phyloP scores from a whole-genome alignment of 2,797 vertebrate species.

The Coregonus sp. region DNA sequence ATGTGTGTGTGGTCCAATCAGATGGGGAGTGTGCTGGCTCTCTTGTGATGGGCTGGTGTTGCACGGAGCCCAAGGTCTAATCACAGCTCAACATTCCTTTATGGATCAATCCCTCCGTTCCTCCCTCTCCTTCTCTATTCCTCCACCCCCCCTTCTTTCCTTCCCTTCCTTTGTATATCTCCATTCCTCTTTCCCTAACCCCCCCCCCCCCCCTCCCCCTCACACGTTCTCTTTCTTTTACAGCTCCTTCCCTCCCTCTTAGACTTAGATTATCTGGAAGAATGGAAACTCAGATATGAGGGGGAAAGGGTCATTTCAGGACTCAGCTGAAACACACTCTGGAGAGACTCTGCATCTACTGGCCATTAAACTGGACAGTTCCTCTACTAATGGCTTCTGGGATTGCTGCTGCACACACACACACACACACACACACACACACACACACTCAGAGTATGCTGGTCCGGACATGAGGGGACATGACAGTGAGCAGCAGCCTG shows the following conservation, averaged over 20 bases:
- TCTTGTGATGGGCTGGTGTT: slow-evolving; percentile 8
- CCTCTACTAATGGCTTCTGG: too few species aligned
- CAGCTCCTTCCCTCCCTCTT: too few species aligned
- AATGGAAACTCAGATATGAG: background rate
- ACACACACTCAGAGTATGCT: background rate
- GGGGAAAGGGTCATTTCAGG: background rate
- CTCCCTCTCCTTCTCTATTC: too few species aligned
- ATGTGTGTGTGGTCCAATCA: too few species aligned
- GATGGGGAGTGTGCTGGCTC: too few species aligned
- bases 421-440: too few species aligned
- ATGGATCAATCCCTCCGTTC: slow-evolving; percentile 11
- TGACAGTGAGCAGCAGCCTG: too few species aligned
- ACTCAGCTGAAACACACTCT: background rate
- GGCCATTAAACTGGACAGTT: too few species aligned
- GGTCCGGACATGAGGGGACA: too few species aligned
- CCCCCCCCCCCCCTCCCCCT: too few species aligned
- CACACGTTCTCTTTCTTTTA: background rate
- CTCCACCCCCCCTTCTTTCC: background rate
- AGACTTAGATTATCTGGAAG: too few species aligned
- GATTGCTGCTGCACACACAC: too few species aligned
- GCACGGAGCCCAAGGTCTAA: slow-evolving; percentile 17
- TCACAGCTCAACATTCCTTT: slow-evolving; percentile 35
- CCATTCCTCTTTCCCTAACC: background rate
- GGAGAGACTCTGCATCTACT: background rate
- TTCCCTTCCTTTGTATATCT: background rate